Evolutionary conservation across 53 echinoderm and acorn worm species (phyloP), one percentile per base, ranked within the genome.

Genomic region (Paelopatides confundens): DNA sequence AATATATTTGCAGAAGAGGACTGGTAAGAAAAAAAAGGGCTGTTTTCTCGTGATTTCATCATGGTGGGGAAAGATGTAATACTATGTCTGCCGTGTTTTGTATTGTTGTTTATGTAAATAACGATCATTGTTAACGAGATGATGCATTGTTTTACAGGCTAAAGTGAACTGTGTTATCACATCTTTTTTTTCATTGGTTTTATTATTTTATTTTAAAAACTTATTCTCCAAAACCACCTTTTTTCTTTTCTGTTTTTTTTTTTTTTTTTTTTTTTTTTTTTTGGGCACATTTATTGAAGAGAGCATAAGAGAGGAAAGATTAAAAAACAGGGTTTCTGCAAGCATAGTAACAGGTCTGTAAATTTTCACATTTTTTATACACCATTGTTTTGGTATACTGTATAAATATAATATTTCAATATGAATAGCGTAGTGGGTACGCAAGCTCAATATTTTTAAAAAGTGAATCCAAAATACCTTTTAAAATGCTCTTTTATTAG

Each of bases 41-140:
- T 6, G 24, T 40, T 71, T 32, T 71, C 39, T 39, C 39, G 15
- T 71, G 71, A 71, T 40, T 38, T 71, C n/a, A 43, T 39, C n/a
- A n/a, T n/a, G n/a, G n/a, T n/a, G n/a, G 40, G 71, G 71, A 43
- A 71, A 24, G 38, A 38, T 26, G 35, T 69, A 40, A 71, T 40
- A 40, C 24, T 71, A 35, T 67, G 35, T 71, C 39, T 43, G 26
- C 23, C 34, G 71, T 71, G 38, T 31, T 67, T 71, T 71, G 71
- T 71, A 71, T 71, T 40, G 40, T 71, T 71, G 71, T 71, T n/a
- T 71, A 12, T 71, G 71, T 71, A 71, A 36, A 71, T 71, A 71
- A 34, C 34, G 71, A 43, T 71, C 39, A 71, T 7, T 24, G 43
- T 71, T 40, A 36, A 23, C 23, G 12, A 38, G 71, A 38, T 18